Evolutionary conservation across 2,888 invertebrate genomes (phyloP), one percentile per base, ranked within the genome.

Genomic region (Saturnia pavonia): DNA sequence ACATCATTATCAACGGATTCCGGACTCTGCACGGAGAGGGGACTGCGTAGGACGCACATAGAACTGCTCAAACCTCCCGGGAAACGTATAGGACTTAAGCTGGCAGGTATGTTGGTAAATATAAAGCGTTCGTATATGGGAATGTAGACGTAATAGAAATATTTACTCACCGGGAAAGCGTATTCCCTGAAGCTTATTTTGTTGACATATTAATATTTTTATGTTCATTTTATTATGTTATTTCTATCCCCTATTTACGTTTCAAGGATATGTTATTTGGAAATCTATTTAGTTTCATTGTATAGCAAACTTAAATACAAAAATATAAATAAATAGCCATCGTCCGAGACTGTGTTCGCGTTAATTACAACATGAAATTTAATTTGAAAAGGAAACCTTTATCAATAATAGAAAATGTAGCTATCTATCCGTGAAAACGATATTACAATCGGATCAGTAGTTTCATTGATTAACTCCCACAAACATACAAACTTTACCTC

Each of bases 1-100:
- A 92, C 92, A 22, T 94, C 94, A 27, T 81, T 94, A 74, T 94
- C 94, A 16, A 94, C 94, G 71, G 94, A 94, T 78, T 94, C 94
- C 1, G 94, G 94, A 6, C 83, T 94, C 69, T 94, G 94, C 78
- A 94, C 93, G 0, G 94, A 94, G 79, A 80, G 94, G 34, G 92
- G 93, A 0, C 80, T 92, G 40, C 83, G 92, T 9, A 82, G 93
- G 66, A 91, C 92, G 0, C 92, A 92, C 72, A 94, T 95, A 67
- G 95, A 95, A 79, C 88, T 95, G 74, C 77, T 91, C 70, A 94
- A 94, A 72, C 90, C 94, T 19, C 91, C 91, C 0, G 95, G 95
- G 65, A 94, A 95, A 83, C 88, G 94, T 22, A 91, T 95, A 75
- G 95, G 95, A 79, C 94, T 95, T 76, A 92, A 95, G 80, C 92